Conservation (phyloP, 1,140 invertebrate species). For the Monochamus saltuarius region DNA sequence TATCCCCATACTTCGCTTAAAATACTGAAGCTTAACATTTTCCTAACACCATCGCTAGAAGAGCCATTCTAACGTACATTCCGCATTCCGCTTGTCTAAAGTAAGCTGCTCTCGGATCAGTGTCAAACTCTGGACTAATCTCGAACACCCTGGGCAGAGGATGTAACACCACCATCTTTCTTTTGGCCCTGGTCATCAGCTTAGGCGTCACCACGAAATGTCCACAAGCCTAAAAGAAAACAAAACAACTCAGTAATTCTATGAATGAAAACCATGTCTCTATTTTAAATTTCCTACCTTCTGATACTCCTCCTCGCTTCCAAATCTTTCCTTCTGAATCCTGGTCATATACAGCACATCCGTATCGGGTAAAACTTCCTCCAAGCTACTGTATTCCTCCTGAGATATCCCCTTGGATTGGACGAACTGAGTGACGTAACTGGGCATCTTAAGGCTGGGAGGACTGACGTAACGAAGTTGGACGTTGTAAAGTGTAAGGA, state of each 20-base stretch:
- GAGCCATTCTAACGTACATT: constrained; percentile 97
- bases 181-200: constrained; percentile 91
- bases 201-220: constrained; percentile 89
- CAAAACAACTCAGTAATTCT: no score
- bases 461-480: constrained; percentile 85
- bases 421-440: constrained; percentile 79
- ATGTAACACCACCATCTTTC: constrained; percentile 96
- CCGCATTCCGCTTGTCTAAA: constrained; percentile 98
- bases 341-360: constrained; percentile 98
- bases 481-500: constrained; percentile 89
- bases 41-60: constrained; percentile 89
- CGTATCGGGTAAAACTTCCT: constrained; percentile 85
- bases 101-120: constrained; percentile 95
- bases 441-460: constrained; percentile 84
- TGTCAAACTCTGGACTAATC: constrained; percentile 92
- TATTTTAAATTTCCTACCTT: constrained; percentile 65
- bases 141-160: constrained; percentile 93
- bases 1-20: no score
- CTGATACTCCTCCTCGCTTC: constrained; percentile 80
- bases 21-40: constrained; percentile 19
- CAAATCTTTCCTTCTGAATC: constrained; percentile 94
- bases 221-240: constrained; percentile 70
- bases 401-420: constrained; percentile 75
- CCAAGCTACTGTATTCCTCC: constrained; percentile 70
- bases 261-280: no score